These are phyloP conservation scores for Venustaconcha ellipsiformis DNA, from an alignment of 1,140 invertebrate genomes.

Conservation along the genomic window DNA sequence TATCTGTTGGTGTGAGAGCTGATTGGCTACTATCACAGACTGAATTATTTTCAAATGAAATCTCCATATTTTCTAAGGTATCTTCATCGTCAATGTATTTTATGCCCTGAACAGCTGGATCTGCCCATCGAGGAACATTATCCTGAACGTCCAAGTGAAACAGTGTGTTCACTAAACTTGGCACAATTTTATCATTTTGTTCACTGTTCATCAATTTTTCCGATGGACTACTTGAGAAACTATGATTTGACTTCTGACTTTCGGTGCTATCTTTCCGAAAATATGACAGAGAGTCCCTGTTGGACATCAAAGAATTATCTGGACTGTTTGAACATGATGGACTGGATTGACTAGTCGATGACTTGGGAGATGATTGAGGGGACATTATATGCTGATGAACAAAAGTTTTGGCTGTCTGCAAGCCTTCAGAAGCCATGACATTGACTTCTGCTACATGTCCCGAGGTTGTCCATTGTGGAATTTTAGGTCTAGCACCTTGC, in stretches of 20 bases:
- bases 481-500: constrained; percentile 55
- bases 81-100: constrained; percentile 69
- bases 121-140: constrained; percentile 63
- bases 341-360: no score
- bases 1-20: constrained; percentile 38
- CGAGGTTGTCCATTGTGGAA: constrained; percentile 7
- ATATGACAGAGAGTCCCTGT: no score
- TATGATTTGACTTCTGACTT: background rate
- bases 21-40: constrained; percentile 59
- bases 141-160: constrained; percentile 18
- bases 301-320: no score
- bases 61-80: constrained; percentile 35
- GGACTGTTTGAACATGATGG: no score
- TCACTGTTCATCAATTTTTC: background rate
- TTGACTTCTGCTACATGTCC: no score
- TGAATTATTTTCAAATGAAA: constrained; percentile 51
- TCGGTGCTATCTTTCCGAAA: no score
- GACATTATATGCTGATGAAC: no score
- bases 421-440: no score
- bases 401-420: no score
- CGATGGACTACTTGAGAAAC: background rate
- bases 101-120: constrained; percentile 62
- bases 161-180: constrained; percentile 28
- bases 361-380: no score
- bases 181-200: constrained; percentile 19